These are phyloP conservation scores for Trichechus manatus DNA, from an alignment of 2,113 vertebrate species.

Conservation along the genomic window DNA sequence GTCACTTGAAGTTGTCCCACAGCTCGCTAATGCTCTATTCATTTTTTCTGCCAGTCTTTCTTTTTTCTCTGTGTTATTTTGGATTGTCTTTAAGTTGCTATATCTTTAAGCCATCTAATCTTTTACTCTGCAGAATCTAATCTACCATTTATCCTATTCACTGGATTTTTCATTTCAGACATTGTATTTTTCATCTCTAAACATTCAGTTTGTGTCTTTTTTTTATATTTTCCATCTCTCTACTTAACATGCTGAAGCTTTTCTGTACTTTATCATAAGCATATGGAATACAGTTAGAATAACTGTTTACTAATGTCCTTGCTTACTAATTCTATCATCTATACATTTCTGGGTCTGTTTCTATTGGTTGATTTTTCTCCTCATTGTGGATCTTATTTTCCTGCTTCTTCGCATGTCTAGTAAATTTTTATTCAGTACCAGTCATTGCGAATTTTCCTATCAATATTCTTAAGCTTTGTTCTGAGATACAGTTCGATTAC, in stretches of 20 bases:
- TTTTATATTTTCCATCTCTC: not conserved
- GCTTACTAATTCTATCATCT: not conserved
- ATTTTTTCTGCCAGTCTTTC: not conserved
- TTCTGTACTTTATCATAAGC: not conserved
- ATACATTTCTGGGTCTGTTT: too few species aligned
- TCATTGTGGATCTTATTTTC: too few species aligned
- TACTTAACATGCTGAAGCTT: not conserved
- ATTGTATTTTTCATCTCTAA: not conserved
- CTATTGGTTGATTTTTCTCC: too few species aligned
- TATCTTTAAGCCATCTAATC: not conserved
- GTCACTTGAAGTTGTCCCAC: not conserved
- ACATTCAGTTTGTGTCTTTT: not conserved
- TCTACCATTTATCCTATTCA: not conserved
- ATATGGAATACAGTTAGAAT: not conserved
- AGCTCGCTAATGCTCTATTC: not conserved
- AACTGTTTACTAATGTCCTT: not conserved
- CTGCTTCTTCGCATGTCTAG: too few species aligned
- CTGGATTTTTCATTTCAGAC: constrained; percentile 6
- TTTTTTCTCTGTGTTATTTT: not conserved
- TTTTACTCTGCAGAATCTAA: not conserved
- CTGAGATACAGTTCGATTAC: too few species aligned
- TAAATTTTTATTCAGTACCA: too few species aligned
- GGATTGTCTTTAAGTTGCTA: not conserved
- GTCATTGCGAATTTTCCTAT: too few species aligned
- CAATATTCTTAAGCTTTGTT: too few species aligned